Percentiles rank a stretch among this genome's conserved stretches.
These are phyloP conservation scores for Bubo scandiacus DNA, from an alignment of 2,113 vertebrate genomes.

Conservation along the genomic window DNA sequence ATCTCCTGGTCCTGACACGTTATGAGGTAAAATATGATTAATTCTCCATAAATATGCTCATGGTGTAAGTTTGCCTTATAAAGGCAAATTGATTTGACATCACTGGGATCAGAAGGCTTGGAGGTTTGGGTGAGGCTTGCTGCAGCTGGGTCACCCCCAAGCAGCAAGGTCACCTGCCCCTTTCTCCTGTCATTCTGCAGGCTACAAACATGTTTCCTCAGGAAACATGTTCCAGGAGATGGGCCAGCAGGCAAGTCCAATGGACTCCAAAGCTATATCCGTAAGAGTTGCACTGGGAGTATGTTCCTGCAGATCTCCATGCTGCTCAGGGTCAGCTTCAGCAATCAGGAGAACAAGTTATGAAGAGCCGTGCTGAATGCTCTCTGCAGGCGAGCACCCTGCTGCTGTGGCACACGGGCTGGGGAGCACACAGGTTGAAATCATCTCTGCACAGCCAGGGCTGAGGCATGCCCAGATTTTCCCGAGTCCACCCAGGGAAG, in stretches of 20 bases:
- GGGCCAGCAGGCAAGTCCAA: neutral
- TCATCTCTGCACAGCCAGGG: neutral
- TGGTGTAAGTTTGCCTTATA: neutral
- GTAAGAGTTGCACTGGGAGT: neutral
- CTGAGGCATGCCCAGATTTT: neutral
- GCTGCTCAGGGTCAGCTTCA: neutral
- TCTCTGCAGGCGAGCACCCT: neutral
- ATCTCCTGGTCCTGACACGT: neutral
- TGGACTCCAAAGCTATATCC: neutral
- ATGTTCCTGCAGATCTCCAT: neutral
- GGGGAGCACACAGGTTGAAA: neutral
- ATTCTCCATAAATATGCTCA: neutral
- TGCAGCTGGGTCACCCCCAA: neutral
- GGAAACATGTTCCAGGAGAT: neutral
- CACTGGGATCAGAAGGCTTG: neutral
- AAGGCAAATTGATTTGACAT: neutral
- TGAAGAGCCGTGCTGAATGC: fast-evolving
- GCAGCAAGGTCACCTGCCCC: neutral
- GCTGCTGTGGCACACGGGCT: neutral
- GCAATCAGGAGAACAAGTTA: neutral
- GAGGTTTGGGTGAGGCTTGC: neutral
- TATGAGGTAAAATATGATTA: neutral
- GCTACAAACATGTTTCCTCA: neutral
- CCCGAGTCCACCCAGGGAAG: fast-evolving
- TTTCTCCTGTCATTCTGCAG: neutral